A percentile compares a stretch with the other conserved stretches of the same genome.
Conservation (phyloP, 2,113 vertebrate species). For the Eonycteris spelaea region DNA sequence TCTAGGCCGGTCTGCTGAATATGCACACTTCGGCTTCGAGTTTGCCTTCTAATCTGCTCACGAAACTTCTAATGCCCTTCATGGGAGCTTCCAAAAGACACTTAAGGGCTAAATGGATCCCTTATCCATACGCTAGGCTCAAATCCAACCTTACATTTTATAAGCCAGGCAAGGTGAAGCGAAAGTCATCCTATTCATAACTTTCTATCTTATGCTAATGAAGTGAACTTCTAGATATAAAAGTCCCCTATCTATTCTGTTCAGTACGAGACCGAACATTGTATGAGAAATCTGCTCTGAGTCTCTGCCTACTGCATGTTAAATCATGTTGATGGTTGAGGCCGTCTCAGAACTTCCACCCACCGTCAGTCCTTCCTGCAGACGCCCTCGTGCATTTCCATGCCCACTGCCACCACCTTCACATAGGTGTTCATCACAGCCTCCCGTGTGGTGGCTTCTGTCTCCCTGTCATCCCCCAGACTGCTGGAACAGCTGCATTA, state of each 20-base stretch:
- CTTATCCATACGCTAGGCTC: constrained; percentile 69
- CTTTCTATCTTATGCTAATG: constrained; percentile 64
- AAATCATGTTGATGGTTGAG: background rate
- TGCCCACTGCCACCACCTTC: background rate
- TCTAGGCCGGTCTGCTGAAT: constrained; percentile 66
- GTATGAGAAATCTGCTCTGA: background rate
- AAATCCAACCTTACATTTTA: constrained; percentile 56
- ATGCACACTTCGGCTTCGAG: constrained; percentile 32
- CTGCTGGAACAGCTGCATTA: background rate
- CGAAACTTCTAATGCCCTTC: constrained; percentile 69
- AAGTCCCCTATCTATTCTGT: background rate
- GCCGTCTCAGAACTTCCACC: too few relatives aligned
- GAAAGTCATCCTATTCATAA: constrained; percentile 65
- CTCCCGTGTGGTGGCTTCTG: background rate
- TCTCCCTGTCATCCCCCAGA: too few relatives aligned
- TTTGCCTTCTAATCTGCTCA: constrained; percentile 59
- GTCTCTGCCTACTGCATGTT: background rate
- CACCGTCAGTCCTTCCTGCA: background rate
- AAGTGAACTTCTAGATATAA: constrained; percentile 34
- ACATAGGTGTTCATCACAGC: background rate
- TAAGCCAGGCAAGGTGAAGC: constrained; percentile 64
- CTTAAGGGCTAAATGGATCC: constrained; percentile 62
- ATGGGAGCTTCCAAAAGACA: constrained; percentile 63
- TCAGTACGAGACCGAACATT: background rate
- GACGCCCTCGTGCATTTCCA: background rate